Percentiles rank a stretch among this genome's conserved stretches.
These are phyloP conservation scores for Drepana falcataria DNA, from an alignment of 2,888 invertebrate species.

Conservation along the genomic window DNA sequence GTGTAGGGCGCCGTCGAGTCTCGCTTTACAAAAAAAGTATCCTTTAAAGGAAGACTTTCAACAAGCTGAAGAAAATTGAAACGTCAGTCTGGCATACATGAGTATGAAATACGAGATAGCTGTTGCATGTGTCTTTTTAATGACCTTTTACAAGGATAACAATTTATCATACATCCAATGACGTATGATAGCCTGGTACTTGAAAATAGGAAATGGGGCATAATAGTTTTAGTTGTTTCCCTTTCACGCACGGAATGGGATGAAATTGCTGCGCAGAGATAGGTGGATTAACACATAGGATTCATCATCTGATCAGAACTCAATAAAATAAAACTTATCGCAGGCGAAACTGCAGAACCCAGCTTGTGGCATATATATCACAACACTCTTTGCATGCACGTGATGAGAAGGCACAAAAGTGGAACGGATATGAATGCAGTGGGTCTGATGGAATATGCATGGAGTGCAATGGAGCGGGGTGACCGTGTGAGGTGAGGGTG, in stretches of 20 bases:
- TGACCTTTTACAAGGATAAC: too few species aligned
- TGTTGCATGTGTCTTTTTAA: too few species aligned
- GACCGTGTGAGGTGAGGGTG: slow-evolving; percentile 35
- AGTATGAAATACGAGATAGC: neutral
- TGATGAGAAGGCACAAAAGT: slow-evolving; percentile 51
- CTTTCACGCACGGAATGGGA: too few species aligned
- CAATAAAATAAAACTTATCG: too few species aligned
- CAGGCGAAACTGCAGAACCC: too few species aligned
- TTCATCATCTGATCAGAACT: too few species aligned
- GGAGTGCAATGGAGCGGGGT: slow-evolving; percentile 51
- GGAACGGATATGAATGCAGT: slow-evolving; percentile 64
- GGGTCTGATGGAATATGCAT: slow-evolving; percentile 39
- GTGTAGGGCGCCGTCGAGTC: slow-evolving; percentile 54
- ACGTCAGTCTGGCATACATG: slow-evolving; percentile 22
- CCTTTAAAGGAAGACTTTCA: slow-evolving; percentile 60
- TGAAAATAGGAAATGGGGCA: too few species aligned
- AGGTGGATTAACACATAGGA: too few species aligned
- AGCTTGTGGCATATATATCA: neutral
- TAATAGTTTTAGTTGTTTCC: too few species aligned
- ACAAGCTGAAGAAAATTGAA: slow-evolving; percentile 53
- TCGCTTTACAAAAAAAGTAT: slow-evolving; percentile 56
- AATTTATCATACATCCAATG: too few species aligned
- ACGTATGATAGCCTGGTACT: too few species aligned
- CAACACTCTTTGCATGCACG: slow-evolving; percentile 26
- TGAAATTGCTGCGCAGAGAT: too few species aligned